Base-by-base conservation (phyloP, 1,140 invertebrate genomes). In the Brevipalpus yothersi region DNA sequence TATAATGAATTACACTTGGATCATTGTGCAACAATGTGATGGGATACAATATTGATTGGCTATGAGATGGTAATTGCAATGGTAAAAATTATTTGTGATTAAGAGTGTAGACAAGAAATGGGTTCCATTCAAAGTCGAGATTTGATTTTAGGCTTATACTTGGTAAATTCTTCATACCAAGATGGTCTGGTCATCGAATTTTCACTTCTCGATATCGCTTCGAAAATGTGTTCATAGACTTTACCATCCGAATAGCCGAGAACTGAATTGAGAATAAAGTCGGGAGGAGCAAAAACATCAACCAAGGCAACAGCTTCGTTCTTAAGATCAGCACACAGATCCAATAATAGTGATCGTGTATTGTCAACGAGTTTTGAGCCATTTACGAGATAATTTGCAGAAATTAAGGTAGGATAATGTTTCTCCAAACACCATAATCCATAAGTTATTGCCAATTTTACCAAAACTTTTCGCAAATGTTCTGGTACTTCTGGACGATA, bases 211-310 rank as follows among this genome's bases (percentile, higher is more conserved):
- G 62, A 60, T 17, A 60, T 53, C 10, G 60, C 51, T 42, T 65
- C 59, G 40, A 66, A 58, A 40, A 63, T 53, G 15, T 65, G 62
- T 23, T 63, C 57, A 51, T 66, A 66, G 45, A 69, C 63, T 58
- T 67, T 62, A 39, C 64, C 64, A 56, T 89, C 83, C 7, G 82
- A 79, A 66, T 75, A 73, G 49, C 84, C 86, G 11, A 89, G 71
- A 19, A 79, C 77, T 5, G 85, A 89, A 66, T 84, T 83, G 0
- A 89, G 68, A 64, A 84, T 78, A 68, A 83, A 90, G 75, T 94
- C 89, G 19, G 84, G 81, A 3, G 87, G 87, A n/a, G 87, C 83
- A 60, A 93, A 75, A 1, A 79, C 79, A 75, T 94, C 90, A 0
- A 80, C 80, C n/a, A 91, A 72, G 10, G 80, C 66, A 12, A 90